Percentiles rank a stretch among this genome's conserved stretches.
phyloP scores from a whole-genome alignment of 2,797 vertebrate genomes.

The Novumbra hubbsi region DNA sequence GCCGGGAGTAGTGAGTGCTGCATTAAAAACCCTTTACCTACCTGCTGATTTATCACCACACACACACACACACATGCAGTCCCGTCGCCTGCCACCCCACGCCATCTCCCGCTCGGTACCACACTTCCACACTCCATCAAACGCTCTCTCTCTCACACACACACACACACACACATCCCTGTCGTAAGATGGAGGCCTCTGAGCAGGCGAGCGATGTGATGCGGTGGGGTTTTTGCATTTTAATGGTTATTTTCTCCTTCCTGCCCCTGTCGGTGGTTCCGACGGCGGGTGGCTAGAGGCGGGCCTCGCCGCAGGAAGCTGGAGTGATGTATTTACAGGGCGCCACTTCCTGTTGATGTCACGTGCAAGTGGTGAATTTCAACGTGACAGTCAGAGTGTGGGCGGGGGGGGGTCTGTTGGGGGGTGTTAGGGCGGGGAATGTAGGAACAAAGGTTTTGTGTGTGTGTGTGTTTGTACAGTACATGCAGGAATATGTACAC shows the following conservation, averaged over 20 bases:
- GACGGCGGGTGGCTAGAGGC: slow-evolving; percentile 47
- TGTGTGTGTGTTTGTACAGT: slow-evolving; percentile 6
- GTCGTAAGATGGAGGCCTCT: slow-evolving; percentile 72
- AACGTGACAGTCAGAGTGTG: slow-evolving; percentile 56
- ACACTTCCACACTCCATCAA: slow-evolving; percentile 72
- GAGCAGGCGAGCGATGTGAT: slow-evolving; percentile 51
- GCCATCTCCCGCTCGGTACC: slow-evolving; percentile 61
- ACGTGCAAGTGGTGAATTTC: slow-evolving; percentile 68
- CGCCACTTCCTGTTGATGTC: slow-evolving; percentile 64
- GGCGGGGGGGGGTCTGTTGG: neutral
- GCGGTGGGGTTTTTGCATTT: slow-evolving; percentile 78
- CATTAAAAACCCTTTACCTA: slow-evolving; percentile 86
- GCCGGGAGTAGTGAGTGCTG: slow-evolving; percentile 78
- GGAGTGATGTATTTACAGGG: slow-evolving; percentile 67
- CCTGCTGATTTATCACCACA: slow-evolving; percentile 79
- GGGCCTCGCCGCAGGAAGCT: slow-evolving; percentile 63
- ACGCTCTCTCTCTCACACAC: neutral
- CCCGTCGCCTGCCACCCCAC: slow-evolving; percentile 59
- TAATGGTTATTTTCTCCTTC: slow-evolving; percentile 60
- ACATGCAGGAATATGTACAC: neutral
- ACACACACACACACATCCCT: slow-evolving; percentile 25
- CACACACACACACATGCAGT: slow-evolving; percentile 31
- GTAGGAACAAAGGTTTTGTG: slow-evolving; percentile 30
- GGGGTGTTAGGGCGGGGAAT: slow-evolving; percentile 16
- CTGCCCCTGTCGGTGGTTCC: slow-evolving; percentile 57